Conservation (phyloP, 1,140 invertebrate species). For the Caenorhabditis brenneri region DNA sequence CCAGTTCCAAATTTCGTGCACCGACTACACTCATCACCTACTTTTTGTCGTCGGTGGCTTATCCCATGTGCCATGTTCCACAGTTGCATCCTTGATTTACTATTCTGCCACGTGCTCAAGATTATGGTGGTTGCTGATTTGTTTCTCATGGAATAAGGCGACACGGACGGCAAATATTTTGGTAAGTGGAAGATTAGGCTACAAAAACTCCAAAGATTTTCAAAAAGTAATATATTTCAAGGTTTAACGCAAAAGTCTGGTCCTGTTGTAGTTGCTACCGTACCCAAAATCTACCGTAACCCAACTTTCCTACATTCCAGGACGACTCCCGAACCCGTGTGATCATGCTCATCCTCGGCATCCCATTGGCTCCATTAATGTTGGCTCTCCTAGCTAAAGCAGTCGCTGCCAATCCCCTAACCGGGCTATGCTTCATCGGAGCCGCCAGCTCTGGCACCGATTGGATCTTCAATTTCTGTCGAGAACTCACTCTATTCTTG, state of each 20-base stretch:
- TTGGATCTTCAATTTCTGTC: constrained; percentile 51
- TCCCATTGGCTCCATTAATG: constrained; percentile 54
- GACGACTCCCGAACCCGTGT: constrained; percentile 35
- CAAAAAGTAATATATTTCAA: too few species aligned
- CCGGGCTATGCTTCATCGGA: constrained; percentile 55
- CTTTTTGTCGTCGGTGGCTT: constrained; percentile 53
- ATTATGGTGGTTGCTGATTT: constrained; percentile 54
- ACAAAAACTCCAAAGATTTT: too few species aligned
- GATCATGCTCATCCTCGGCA: constrained; percentile 55
- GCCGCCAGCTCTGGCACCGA: constrained; percentile 35
- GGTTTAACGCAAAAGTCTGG: too few species aligned
- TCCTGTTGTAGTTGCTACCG: neutral
- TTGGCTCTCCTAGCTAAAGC: constrained; percentile 53
- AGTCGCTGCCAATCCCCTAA: constrained; percentile 54
- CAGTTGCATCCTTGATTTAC: constrained; percentile 54
- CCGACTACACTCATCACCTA: constrained; percentile 48
- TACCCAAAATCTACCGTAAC: neutral
- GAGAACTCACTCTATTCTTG: constrained; percentile 51
- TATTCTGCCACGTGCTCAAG: constrained; percentile 57
- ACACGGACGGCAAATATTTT: neutral
- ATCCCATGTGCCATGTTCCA: constrained; percentile 55
- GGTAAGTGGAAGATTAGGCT: too few species aligned
- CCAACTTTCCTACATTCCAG: constrained; percentile 5
- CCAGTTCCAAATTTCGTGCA: constrained; percentile 57
- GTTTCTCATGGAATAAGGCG: constrained; percentile 44